Percentiles rank a stretch among this genome's conserved stretches.
These are phyloP conservation scores for Plebejus argus DNA, from an alignment of 2,888 invertebrate genomes.

Conservation along the genomic window DNA sequence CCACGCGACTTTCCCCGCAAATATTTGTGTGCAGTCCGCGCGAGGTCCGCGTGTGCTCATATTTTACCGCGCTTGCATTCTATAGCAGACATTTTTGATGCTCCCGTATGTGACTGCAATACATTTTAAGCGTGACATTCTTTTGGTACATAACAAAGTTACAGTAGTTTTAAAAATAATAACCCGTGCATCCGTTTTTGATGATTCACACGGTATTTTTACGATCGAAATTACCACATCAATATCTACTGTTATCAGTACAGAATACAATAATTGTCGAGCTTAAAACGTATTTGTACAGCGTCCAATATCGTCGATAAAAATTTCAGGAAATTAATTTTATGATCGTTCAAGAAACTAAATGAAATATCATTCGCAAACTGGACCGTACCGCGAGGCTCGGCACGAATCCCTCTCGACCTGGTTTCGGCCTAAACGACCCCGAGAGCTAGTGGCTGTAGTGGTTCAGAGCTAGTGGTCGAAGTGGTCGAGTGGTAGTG, in stretches of 20 bases:
- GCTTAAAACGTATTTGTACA: no score
- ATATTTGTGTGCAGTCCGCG: neutral
- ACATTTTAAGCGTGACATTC: neutral
- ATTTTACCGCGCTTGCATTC: neutral
- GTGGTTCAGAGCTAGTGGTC: neutral
- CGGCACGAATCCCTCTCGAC: neutral
- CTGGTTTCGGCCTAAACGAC: neutral
- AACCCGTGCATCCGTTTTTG: neutral
- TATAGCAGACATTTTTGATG: neutral
- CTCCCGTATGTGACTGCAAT: neutral
- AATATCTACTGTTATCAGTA: no score
- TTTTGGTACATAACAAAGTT: neutral
- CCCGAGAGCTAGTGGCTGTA: neutral
- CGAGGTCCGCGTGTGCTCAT: neutral
- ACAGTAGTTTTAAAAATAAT: neutral
- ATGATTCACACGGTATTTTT: neutral
- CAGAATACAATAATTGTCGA: no score
- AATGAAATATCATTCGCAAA: neutral
- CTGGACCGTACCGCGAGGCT: neutral
- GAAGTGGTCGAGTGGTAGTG: neutral
- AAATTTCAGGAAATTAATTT: neutral
- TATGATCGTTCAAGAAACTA: neutral
- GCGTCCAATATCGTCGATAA: neutral
- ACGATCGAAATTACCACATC: no score
- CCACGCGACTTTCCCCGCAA: neutral